Base-by-base conservation (phyloP, 2,888 invertebrate genomes). In the Philopedon plagiatum region DNA sequence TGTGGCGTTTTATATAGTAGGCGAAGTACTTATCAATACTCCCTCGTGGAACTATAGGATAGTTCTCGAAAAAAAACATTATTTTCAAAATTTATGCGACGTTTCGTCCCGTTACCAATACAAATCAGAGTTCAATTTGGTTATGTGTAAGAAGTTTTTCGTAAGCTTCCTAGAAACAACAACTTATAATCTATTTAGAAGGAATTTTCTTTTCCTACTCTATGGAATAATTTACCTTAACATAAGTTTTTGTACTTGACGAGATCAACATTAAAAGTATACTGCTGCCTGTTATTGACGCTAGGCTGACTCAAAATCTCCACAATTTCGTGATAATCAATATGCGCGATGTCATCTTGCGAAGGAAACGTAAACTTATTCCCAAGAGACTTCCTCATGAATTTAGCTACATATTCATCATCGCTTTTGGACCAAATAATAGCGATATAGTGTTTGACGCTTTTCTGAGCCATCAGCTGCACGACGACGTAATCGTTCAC, bases 401-500 rank as follows among this genome's bases (percentile, higher is more conserved):
- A 73, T 32, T 73, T 73, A 5, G 69, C 73, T 8, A 73, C 65
- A 61, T 46, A 61, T 44, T 69, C 73, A 19, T 73, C 73, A 2
- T 73, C 67, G 4, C 54, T 65, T 60, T 56, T 73, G 15, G 65
- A 61, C 21, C 69, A 19, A n/a, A 73, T 73, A n/a, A 65, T 51
- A 1, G 73, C 73, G 3, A 73, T 56, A 56, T 73, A 73, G 21
- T 73, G 69, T 15, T 73, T 73, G 9, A 73, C 54, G 18, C 73
- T 73, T 49, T 49, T 69, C 21, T 69, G 69, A 5, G 73, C 62
- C 34, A 69, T 29, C 2, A 73, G 49, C 34, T 70, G 69, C 0
- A 73, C 73, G 11, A 73, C 69, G 5, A 73, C 69, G 23, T 73
- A 73, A 46, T 73, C 73, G 46, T 69, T 73, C 8, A 69, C 60